A percentile compares a stretch with the other conserved stretches of the same genome.
Conservation (phyloP, 1,140 invertebrate species). For the Oryctes rhinoceros region DNA sequence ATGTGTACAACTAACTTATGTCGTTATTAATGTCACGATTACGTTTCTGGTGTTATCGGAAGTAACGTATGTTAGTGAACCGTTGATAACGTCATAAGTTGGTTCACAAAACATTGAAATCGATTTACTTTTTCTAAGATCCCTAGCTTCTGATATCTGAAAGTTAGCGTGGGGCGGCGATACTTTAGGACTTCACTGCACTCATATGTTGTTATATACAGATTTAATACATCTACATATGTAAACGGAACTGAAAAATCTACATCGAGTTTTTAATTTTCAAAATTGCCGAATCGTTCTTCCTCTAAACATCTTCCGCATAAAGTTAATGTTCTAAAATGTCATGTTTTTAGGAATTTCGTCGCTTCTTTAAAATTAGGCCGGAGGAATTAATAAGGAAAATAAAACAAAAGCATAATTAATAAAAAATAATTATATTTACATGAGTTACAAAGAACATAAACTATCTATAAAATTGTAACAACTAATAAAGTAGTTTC, state of each 20-base stretch:
- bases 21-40: too few relatives aligned
- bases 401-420: conserved; percentile 17
- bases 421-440: conserved; percentile 34
- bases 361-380: not conserved
- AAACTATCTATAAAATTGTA: conserved; percentile 24
- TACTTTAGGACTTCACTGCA: too few relatives aligned
- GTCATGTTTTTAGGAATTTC: not conserved
- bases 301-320: not conserved
- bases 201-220: too few relatives aligned
- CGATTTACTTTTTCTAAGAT: too few relatives aligned
- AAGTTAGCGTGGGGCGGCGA: too few relatives aligned
- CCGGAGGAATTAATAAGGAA: not conserved
- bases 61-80: too few relatives aligned
- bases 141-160: too few relatives aligned
- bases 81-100: too few relatives aligned
- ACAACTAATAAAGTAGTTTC: conserved; percentile 6
- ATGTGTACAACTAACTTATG: too few relatives aligned
- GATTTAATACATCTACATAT: not conserved
- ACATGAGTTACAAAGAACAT: conserved; percentile 21
- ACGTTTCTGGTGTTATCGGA: too few relatives aligned
- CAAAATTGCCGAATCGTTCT: too few relatives aligned
- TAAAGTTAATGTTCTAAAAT: conserved; percentile 29
- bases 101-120: too few relatives aligned
- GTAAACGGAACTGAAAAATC: not conserved
- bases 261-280: not conserved